Conservation (phyloP, 2,113 vertebrate genomes). For the Lophochroa leadbeateri region DNA sequence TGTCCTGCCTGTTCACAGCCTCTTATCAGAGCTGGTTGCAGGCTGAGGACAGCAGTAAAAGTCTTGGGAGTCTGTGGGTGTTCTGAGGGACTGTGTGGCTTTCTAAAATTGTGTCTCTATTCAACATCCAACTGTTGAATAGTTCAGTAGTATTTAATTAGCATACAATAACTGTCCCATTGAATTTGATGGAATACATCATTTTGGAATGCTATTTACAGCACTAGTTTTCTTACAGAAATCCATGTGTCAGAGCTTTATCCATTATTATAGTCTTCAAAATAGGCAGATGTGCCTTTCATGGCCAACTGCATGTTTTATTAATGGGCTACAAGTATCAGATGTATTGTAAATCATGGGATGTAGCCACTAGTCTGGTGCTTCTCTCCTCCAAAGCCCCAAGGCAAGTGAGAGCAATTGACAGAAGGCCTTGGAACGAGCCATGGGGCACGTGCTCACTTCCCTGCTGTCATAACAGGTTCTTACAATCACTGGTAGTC, state of each 20-base stretch:
- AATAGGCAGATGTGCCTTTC: constrained; percentile 51
- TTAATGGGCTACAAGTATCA: constrained; percentile 37
- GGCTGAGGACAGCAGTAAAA: not conserved
- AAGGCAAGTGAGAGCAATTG: not conserved
- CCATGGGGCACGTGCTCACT: fast-evolving
- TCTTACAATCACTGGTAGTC: not conserved
- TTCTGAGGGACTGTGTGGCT: not conserved
- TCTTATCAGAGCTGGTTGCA: not conserved
- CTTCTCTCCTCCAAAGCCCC: not conserved
- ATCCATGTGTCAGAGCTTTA: constrained; percentile 52
- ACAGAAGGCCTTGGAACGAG: fast-evolving
- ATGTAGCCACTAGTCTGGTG: not conserved
- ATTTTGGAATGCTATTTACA: constrained; percentile 61
- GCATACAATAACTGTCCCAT: constrained; percentile 64
- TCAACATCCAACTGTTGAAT: not conserved
- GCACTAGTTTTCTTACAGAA: constrained; percentile 41
- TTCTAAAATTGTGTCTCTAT: not conserved
- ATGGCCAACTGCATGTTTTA: constrained; percentile 46
- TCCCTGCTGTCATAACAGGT: not conserved
- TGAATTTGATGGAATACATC: constrained; percentile 52
- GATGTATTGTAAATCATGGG: constrained; percentile 21
- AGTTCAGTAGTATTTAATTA: constrained; percentile 64
- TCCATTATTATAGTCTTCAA: constrained; percentile 31
- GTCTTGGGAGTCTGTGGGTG: constrained; percentile 4
- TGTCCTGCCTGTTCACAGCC: not conserved